Percentiles rank a stretch among this genome's conserved stretches.
phyloP scores from a whole-genome alignment of 92 coral and sea anemone species.

The Muricea muricata region DNA sequence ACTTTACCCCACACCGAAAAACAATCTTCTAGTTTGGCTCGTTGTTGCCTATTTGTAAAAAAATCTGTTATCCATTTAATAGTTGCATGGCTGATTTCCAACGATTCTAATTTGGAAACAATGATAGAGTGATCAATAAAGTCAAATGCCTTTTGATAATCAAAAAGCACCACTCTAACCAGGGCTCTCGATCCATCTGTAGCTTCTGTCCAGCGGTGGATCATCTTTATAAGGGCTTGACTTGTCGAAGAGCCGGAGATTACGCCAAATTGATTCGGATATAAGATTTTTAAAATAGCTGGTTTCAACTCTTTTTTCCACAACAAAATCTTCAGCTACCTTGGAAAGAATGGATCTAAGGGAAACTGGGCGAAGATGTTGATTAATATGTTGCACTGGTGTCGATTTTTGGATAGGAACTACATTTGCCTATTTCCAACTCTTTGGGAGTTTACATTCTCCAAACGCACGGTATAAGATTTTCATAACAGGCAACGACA shows the following conservation, averaged over 20 bases:
- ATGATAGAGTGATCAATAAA: conserved; percentile 16
- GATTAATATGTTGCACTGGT: not conserved
- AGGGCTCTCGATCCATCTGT: conserved; percentile 9
- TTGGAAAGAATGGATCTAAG: not conserved
- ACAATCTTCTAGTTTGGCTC: conserved; percentile 11
- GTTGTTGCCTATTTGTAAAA: conserved; percentile 8
- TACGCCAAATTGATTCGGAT: not conserved
- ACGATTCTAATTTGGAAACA: not conserved
- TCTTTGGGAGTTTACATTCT: not conserved
- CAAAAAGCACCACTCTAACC: not conserved
- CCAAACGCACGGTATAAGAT: conserved; percentile 12
- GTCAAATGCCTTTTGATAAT: not conserved
- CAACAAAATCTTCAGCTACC: not conserved
- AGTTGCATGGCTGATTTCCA: not conserved
- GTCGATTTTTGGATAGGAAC: conserved; percentile 4
- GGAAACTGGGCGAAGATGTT: not conserved
- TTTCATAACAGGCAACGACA: not conserved
- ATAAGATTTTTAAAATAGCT: not conserved
- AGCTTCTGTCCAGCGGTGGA: conserved; percentile 16
- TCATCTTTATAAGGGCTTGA: conserved; percentile 20
- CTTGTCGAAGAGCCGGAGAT: conserved; percentile 11
- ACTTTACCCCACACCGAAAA: conserved; percentile 22
- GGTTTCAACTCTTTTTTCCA: not conserved
- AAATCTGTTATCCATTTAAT: conserved; percentile 4
- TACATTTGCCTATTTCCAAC: not conserved